Percentiles rank a stretch among this genome's conserved stretches.
phyloP scores from a whole-genome alignment of 2,797 vertebrate species.

The Dipus sagitta region DNA sequence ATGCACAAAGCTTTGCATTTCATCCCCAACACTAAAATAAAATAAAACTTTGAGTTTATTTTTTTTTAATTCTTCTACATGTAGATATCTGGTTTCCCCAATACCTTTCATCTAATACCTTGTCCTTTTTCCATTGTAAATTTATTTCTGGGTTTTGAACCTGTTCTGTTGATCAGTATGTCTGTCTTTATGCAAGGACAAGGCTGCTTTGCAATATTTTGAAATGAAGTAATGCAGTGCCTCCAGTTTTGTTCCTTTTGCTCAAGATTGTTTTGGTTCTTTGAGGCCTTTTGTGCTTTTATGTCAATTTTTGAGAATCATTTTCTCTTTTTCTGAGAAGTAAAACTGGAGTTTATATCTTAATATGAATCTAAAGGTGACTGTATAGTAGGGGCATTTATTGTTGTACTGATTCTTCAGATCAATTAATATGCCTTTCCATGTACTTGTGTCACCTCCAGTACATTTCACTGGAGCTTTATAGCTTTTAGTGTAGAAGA shows the following conservation, averaged over 20 bases:
- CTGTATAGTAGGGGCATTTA: background rate
- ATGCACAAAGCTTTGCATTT: background rate
- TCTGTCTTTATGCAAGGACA: background rate
- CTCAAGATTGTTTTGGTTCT: background rate
- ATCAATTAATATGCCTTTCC: background rate
- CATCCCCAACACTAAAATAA: background rate
- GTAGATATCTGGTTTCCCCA: background rate
- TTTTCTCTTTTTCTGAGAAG: constrained; percentile 23
- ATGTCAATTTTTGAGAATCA: constrained; percentile 2
- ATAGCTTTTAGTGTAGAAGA: background rate
- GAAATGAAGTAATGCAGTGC: background rate
- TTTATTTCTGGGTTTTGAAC: too few relatives aligned
- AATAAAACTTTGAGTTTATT: background rate
- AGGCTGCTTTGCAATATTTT: background rate
- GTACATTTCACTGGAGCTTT: background rate
- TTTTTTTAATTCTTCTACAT: background rate
- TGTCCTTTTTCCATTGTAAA: background rate
- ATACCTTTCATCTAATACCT: background rate
- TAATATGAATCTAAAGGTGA: background rate
- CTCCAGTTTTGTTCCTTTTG: background rate
- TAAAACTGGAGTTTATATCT: background rate
- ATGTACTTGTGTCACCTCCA: background rate
- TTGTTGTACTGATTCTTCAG: background rate
- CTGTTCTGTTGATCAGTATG: background rate
- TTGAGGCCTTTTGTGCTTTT: background rate